Percentiles rank a stretch among this genome's conserved stretches.
phyloP scores from a whole-genome alignment of 1,140 invertebrate genomes.

The Armadillidium nasatum region DNA sequence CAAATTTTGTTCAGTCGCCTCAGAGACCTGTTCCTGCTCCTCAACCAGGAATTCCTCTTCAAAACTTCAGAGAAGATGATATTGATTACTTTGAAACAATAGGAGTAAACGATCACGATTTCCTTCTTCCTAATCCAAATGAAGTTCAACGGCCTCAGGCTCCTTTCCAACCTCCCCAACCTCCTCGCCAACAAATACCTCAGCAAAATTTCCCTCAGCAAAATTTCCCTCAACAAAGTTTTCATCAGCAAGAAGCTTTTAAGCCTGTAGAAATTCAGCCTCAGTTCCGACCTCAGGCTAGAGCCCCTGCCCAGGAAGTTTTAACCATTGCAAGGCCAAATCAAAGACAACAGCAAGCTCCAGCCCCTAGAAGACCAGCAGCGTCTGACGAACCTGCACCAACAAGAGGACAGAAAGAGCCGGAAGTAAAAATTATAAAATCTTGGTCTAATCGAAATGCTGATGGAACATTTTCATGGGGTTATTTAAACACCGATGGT shows the following conservation, averaged over 20 bases:
- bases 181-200: neutral
- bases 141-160: neutral
- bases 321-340: neutral
- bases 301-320: too few species aligned
- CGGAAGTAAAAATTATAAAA: constrained; percentile 37
- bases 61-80: too few species aligned
- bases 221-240: neutral
- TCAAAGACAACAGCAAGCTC: constrained; percentile 24
- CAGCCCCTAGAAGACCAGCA: neutral
- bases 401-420: constrained; percentile 32
- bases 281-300: too few species aligned
- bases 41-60: too few species aligned
- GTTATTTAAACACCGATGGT: constrained; percentile 79
- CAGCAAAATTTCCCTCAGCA: neutral
- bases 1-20: too few species aligned
- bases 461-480: constrained; percentile 78
- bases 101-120: too few species aligned
- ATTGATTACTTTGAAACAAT: too few species aligned
- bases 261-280: too few species aligned
- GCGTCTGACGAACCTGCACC: neutral
- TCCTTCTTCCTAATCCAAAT: too few species aligned
- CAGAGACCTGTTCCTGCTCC: too few species aligned
- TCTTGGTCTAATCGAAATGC: constrained; percentile 45
- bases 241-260: too few species aligned
- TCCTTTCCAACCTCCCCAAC: constrained; percentile 18